phyloP scores from a whole-genome alignment of 2,113 vertebrate genomes.

The Stigmatopora nigra region DNA sequence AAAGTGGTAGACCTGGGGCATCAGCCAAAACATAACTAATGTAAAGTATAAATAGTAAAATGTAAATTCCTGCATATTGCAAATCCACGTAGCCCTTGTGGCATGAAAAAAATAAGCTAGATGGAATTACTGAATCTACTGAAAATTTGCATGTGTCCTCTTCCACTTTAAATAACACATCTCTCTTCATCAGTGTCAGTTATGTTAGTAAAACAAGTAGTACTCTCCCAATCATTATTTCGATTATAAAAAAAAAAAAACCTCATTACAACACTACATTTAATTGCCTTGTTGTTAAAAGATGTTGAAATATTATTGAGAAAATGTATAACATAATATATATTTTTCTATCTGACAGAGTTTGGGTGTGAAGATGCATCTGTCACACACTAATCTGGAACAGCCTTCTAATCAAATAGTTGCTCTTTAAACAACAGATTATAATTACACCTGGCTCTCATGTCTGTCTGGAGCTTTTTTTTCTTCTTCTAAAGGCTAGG shows the following conservation, averaged over 20 bases:
- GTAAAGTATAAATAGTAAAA: not conserved
- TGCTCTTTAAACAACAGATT: slow-evolving; percentile 38
- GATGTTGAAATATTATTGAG: not conserved
- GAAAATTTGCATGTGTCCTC: not conserved
- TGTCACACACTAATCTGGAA: slow-evolving; percentile 7
- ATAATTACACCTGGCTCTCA: slow-evolving; percentile 22
- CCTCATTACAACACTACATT: not conserved
- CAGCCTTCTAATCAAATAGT: slow-evolving; percentile 13
- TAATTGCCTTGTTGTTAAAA: not conserved
- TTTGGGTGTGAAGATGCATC: not conserved
- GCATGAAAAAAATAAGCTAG: not conserved
- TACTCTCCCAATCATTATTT: not conserved
- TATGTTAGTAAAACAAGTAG: not conserved
- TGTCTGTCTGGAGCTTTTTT: slow-evolving; percentile 35
- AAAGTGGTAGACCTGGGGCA: not conserved
- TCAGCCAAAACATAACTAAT: not conserved
- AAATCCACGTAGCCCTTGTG: not conserved
- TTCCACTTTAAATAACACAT: not conserved
- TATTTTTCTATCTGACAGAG: not conserved
- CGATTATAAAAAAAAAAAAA: not conserved
- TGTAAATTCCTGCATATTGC: not conserved
- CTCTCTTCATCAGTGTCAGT: not conserved
- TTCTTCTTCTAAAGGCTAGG: slow-evolving; percentile 42
- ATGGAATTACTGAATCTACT: not conserved
- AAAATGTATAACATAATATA: not conserved